Conservation (phyloP, 1,140 invertebrate genomes). For the Drosophila aff. region DNA sequence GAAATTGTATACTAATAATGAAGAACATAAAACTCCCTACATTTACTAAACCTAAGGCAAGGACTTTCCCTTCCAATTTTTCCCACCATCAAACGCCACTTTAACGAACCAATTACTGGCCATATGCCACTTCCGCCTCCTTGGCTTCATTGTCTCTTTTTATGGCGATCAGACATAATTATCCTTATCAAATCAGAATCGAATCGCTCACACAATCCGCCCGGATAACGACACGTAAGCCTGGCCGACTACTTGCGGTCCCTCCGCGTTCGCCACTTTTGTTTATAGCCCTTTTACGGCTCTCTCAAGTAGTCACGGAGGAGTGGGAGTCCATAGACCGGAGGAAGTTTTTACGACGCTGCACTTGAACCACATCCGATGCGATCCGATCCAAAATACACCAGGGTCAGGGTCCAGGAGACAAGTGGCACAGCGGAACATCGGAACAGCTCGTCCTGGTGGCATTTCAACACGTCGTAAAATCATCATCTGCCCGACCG, state of each 20-base stretch:
- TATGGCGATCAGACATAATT: slow-evolving; percentile 54
- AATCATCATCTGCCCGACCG: slow-evolving; percentile 72
- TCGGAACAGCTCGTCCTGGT: slow-evolving; percentile 51
- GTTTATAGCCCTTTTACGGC: slow-evolving; percentile 80
- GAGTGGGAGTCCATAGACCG: background rate
- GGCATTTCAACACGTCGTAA: slow-evolving; percentile 76
- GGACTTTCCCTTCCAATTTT: background rate
- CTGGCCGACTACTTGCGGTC: slow-evolving; percentile 37
- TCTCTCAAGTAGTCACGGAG: slow-evolving; percentile 60
- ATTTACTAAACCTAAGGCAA: background rate
- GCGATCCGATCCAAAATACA: slow-evolving; percentile 24
- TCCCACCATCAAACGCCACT: slow-evolving; percentile 3
- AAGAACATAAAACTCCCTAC: too few species aligned
- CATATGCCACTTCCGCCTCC: slow-evolving; percentile 41
- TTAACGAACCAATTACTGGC: slow-evolving; percentile 20
- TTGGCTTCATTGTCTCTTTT: slow-evolving; percentile 38
- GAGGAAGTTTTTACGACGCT: slow-evolving; percentile 71
- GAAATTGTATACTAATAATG: too few species aligned
- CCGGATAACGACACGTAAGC: slow-evolving; percentile 44
- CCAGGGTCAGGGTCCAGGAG: slow-evolving; percentile 26
- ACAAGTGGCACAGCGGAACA: slow-evolving; percentile 47
- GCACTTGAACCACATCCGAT: slow-evolving; percentile 67
- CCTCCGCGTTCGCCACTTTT: slow-evolving; percentile 59
- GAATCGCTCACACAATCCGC: slow-evolving; percentile 45
- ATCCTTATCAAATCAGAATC: slow-evolving; percentile 69